These are phyloP conservation scores for Brachionus paranguensis DNA, from an alignment of 1,140 invertebrate genomes.

Conservation along the genomic window DNA sequence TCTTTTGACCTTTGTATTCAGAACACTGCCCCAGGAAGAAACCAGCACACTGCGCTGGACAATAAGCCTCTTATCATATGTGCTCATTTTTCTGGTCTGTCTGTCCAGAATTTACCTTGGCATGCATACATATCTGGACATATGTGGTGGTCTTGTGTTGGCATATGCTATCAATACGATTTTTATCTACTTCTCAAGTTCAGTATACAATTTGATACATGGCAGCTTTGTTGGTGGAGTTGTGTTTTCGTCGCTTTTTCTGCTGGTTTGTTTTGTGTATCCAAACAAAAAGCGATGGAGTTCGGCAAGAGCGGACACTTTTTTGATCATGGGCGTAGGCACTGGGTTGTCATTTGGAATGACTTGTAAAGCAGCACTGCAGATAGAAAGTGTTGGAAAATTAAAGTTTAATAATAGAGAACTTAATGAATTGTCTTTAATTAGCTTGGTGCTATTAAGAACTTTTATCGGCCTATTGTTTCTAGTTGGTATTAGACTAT, in stretches of 20 bases:
- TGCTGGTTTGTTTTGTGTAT: slow-evolving; percentile 26
- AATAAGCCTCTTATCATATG: slow-evolving; percentile 47
- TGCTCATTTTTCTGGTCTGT: slow-evolving; percentile 64
- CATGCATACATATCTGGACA: slow-evolving; percentile 82
- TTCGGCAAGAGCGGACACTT: slow-evolving; percentile 29
- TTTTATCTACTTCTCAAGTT: background rate
- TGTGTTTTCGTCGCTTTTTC: background rate
- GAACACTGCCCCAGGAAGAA: slow-evolving; percentile 51
- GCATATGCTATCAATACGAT: background rate
- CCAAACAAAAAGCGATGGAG: slow-evolving; percentile 11
- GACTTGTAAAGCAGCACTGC: background rate
- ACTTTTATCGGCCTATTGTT: background rate
- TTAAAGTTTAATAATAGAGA: background rate
- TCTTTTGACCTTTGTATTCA: slow-evolving; percentile 73
- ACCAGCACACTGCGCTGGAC: background rate
- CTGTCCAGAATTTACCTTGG: slow-evolving; percentile 78
- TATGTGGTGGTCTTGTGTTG: slow-evolving; percentile 62
- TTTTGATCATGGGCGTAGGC: slow-evolving; percentile 21
- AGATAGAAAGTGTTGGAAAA: background rate
- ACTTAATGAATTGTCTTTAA: background rate
- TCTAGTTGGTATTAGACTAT: background rate
- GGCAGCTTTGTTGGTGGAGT: background rate
- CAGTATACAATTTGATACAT: background rate
- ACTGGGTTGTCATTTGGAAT: slow-evolving; percentile 8
- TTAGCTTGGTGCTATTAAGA: background rate